Conservation (phyloP, 23 tunicate genomes). For the Styela plicata region DNA sequence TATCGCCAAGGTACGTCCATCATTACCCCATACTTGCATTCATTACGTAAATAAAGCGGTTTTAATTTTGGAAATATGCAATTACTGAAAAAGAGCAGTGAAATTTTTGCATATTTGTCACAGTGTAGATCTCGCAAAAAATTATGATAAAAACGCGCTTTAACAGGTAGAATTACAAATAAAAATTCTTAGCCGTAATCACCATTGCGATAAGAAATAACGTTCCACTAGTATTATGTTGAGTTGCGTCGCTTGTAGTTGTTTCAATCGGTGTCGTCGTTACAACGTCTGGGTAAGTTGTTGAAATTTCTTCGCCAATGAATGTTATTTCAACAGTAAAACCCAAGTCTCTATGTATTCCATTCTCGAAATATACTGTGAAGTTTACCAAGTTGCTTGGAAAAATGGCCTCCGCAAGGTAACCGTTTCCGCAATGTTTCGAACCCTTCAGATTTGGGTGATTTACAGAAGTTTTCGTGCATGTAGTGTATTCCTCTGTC, state of each 20-base stretch:
- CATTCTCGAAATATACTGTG: background rate
- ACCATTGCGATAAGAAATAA: no score
- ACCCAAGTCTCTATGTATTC: background rate
- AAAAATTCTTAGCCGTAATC: no score
- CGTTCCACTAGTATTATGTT: no score
- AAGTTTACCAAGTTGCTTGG: background rate
- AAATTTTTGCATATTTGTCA: no score
- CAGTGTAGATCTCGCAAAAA: no score
- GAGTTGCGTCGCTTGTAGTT: background rate
- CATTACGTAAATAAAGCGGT: no score
- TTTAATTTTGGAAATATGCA: no score
- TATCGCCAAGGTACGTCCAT: no score
- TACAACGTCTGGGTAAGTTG: background rate
- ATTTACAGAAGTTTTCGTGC: background rate
- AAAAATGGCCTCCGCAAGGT: background rate
- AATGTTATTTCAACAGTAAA: slow-evolving; percentile 9
- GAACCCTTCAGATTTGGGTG: background rate
- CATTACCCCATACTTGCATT: no score
- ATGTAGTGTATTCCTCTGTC: background rate
- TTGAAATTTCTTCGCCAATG: background rate
- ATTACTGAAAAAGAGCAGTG: no score
- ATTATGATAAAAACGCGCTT: no score
- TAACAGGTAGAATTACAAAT: no score
- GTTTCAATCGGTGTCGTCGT: background rate
- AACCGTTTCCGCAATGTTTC: background rate